Percentiles rank a stretch among this genome's conserved stretches.
Evolutionary conservation across 35 echinoderm and acorn worm species (phyloP).

Genomic region (Diadema setosum): DNA sequence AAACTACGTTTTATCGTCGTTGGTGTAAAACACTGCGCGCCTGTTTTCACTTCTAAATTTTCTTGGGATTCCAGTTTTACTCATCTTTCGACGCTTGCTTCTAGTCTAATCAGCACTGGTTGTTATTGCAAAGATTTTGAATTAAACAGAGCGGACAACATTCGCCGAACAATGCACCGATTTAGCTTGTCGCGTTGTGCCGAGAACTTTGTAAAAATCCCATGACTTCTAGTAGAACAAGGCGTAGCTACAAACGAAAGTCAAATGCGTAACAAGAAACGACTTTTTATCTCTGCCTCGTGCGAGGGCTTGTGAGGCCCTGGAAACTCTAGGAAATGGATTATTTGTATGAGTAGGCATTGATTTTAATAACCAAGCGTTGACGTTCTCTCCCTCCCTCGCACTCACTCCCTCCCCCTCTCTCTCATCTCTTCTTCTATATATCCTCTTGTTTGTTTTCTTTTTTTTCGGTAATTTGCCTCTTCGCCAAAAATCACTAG

Average conservation of each 20-base stretch:
- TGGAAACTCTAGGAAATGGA: too few relatives aligned
- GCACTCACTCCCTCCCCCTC: not conserved
- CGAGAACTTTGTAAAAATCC: not conserved
- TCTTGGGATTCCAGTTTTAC: too few relatives aligned
- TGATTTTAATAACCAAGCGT: too few relatives aligned
- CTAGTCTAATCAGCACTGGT: not conserved
- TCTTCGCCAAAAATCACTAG: too few relatives aligned
- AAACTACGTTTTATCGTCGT: too few relatives aligned
- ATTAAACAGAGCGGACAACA: not conserved
- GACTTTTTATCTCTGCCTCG: not conserved
- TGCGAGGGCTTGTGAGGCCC: not conserved
- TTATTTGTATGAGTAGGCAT: too few relatives aligned
- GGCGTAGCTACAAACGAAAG: not conserved
- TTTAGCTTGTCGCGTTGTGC: not conserved
- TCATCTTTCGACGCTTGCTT: not conserved
- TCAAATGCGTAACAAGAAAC: slow-evolving; percentile 11
- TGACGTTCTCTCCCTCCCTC: too few relatives aligned
- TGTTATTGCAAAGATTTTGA: slow-evolving; percentile 3
- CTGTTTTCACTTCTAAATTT: too few relatives aligned
- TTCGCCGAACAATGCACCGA: not conserved
- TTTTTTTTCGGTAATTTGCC: not conserved
- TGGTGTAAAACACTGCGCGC: too few relatives aligned
- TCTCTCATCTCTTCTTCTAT: not conserved
- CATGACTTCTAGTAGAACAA: not conserved
- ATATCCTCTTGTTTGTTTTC: not conserved